phyloP scores from a whole-genome alignment of 2,113 vertebrate genomes.

The Agelaius phoeniceus region DNA sequence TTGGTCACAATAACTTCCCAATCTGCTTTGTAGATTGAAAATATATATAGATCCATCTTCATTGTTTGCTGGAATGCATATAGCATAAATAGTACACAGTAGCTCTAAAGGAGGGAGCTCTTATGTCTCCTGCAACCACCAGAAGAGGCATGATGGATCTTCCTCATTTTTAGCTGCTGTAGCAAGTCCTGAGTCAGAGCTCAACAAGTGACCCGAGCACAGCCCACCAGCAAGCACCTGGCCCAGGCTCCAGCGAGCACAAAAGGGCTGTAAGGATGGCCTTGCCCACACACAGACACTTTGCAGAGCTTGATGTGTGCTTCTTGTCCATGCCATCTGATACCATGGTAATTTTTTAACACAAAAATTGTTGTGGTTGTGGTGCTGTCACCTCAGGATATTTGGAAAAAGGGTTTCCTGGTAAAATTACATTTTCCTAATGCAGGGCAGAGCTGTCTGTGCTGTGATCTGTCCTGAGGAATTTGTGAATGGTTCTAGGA shows the following conservation, averaged over 20 bases:
- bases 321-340: neutral
- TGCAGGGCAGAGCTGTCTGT: neutral
- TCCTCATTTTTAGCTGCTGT: neutral
- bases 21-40: neutral
- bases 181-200: neutral
- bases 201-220: accelerated
- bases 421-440: neutral
- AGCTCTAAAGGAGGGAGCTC: neutral
- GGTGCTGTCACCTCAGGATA: neutral
- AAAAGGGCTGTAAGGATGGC: neutral
- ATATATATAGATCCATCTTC: neutral
- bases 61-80: neutral
- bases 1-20: neutral
- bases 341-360: neutral
- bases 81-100: neutral
- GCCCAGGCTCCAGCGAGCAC: neutral
- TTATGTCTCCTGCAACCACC: neutral
- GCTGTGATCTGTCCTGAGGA: neutral
- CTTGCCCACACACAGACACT: neutral
- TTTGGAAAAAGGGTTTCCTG: neutral
- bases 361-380: neutral
- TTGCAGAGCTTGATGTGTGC: neutral
- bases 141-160: neutral
- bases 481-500: neutral
- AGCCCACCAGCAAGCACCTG: neutral